Evolutionary conservation across 2,113 vertebrate genomes (phyloP).

Genomic region (Eclectus roratus): DNA sequence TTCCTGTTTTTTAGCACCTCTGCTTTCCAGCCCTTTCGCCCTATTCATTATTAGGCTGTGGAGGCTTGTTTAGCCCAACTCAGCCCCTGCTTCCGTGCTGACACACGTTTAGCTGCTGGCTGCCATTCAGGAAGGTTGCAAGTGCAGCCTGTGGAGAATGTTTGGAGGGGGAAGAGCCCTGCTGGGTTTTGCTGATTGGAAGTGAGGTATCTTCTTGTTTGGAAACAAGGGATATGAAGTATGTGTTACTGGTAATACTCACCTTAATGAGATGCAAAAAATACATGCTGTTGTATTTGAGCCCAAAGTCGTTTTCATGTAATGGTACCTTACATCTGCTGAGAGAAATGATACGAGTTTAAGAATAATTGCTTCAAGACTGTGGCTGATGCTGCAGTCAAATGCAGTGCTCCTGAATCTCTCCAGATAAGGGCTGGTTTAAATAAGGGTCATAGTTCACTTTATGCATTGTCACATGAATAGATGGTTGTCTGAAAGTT

Average conservation of each 20-base stretch:
- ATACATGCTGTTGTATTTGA: neutral
- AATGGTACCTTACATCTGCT: neutral
- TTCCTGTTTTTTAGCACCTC: neutral
- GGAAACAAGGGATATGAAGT: neutral
- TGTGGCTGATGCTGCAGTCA: neutral
- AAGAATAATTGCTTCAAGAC: neutral
- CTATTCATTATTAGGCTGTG: neutral
- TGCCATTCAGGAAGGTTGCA: neutral
- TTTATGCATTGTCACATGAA: neutral
- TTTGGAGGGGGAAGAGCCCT: neutral
- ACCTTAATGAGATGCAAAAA: neutral
- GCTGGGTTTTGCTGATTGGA: neutral
- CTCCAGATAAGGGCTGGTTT: neutral
- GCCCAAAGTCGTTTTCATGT: neutral
- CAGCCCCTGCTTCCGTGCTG: neutral
- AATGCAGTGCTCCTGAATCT: neutral
- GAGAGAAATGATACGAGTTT: neutral
- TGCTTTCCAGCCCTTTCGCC: neutral
- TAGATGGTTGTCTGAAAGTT: neutral
- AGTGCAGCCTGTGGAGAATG: neutral
- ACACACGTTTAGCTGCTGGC: rapidly evolving
- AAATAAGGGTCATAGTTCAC: neutral
- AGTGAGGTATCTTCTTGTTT: neutral
- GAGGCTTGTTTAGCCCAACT: neutral
- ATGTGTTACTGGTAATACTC: neutral